Conservation (phyloP, 2,888 invertebrate genomes). For the Apotomis turbidana region DNA sequence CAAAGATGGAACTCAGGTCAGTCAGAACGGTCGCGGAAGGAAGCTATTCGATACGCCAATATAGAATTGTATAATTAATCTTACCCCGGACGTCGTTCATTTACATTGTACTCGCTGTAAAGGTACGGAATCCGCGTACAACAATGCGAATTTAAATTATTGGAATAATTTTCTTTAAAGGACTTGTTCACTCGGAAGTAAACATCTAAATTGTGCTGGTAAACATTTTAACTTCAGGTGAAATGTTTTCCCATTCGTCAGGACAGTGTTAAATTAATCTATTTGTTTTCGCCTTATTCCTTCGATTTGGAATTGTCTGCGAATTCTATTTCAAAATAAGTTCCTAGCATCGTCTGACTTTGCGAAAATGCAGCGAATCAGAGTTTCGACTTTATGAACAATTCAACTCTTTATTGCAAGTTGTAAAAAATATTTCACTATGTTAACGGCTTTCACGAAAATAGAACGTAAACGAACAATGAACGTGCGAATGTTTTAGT, state of each 20-base stretch:
- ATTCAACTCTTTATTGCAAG: slow-evolving; percentile 29
- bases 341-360: slow-evolving; percentile 21
- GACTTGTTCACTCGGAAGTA: slow-evolving; percentile 15
- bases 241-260: slow-evolving; percentile 21
- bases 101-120: slow-evolving; percentile 54
- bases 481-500: slow-evolving; percentile 55
- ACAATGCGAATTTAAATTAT: slow-evolving; percentile 41
- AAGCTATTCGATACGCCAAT: slow-evolving; percentile 63
- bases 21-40: slow-evolving; percentile 61
- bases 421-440: slow-evolving; percentile 13
- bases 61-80: slow-evolving; percentile 66
- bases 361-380: slow-evolving; percentile 17
- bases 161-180: slow-evolving; percentile 32
- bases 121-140: slow-evolving; percentile 33
- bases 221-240: slow-evolving; percentile 21
- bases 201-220: slow-evolving; percentile 14
- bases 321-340: slow-evolving; percentile 23
- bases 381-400: slow-evolving; percentile 27
- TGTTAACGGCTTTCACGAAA: slow-evolving; percentile 13
- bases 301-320: not conserved
- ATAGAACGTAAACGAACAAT: slow-evolving; percentile 35
- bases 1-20: slow-evolving; percentile 45
- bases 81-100: slow-evolving; percentile 62
- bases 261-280: slow-evolving; percentile 12
- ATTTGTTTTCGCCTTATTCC: slow-evolving; percentile 10